Evolutionary conservation across 1,140 invertebrate genomes (phyloP), one percentile per base, ranked within the genome.

Genomic region (Myzus persicae): DNA sequence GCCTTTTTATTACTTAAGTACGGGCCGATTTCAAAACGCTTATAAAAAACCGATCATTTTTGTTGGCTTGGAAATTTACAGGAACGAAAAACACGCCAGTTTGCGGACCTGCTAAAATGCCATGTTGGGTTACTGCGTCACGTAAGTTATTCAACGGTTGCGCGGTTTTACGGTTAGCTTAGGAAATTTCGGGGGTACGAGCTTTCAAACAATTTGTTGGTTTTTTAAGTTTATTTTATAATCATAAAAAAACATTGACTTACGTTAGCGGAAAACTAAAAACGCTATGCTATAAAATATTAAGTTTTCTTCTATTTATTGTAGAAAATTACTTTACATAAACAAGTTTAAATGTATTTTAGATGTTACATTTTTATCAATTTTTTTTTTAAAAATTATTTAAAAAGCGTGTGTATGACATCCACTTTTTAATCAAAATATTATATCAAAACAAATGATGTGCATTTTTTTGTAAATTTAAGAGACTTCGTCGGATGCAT

Each of bases 1-100:
- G 3, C 67, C 93, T 2, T 94, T 93, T 67, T 94, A 93, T 85
- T 48, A 93, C 51, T 88, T 94, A 54, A 94, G 94, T 94, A 94
- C 38, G 94, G 31, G 59, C 6, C 0, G 18, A 59, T 31, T 67
- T 40, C 31, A 90, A n/a, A 7, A 90, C n/a, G 9, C 9, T 8
- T 54, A 54, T 24, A 18, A 5, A n/a, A 76, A 76, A n/a, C 11
- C n/a, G 11, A 51, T 26, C 2, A 42, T 42, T 8, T 84, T 40
- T 26, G 82, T 84, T 76, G n/a, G 3, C 14, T n/a, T 67, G 4
- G 59, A n/a, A 40, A 22, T 81, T 59, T 82, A 9, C 3, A 92
- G 90, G 90, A 92, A 48, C 24, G 36, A 92, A 82, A 38, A 92
- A 92, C 6, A 92, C 90, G 40, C 67, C 67, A 26, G 67, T 92